phyloP scores from a whole-genome alignment of 2,113 vertebrate species.

The Riparia riparia region DNA sequence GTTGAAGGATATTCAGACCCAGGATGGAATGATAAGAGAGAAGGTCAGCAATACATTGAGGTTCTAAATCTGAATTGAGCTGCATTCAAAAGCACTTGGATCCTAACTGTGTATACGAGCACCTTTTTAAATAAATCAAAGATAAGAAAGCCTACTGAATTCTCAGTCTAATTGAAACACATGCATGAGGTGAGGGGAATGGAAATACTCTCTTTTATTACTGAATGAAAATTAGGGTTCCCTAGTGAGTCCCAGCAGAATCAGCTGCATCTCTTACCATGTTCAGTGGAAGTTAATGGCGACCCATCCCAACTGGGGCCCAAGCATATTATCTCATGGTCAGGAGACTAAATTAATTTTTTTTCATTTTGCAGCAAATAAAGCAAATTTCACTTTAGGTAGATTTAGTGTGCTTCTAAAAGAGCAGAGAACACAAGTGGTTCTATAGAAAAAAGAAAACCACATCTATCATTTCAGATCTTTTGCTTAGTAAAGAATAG shows the following conservation, averaged over 20 bases:
- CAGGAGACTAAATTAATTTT: not conserved
- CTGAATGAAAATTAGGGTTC: not conserved
- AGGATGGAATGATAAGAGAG: not conserved
- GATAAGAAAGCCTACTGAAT: not conserved
- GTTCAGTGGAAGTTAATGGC: not conserved
- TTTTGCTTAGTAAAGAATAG: not conserved
- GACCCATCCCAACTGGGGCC: not conserved
- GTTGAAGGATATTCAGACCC: not conserved
- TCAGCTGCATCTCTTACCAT: accelerated
- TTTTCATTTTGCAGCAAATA: not conserved
- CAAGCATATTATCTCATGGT: not conserved
- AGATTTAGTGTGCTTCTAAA: not conserved
- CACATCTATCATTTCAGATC: not conserved
- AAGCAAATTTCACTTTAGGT: not conserved
- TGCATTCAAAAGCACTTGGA: not conserved
- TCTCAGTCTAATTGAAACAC: not conserved
- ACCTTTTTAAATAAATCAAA: not conserved
- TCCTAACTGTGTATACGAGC: not conserved
- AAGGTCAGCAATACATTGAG: not conserved
- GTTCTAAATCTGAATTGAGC: not conserved
- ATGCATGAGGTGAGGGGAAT: not conserved
- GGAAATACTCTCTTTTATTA: not conserved
- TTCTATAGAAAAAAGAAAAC: not conserved
- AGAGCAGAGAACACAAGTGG: not conserved
- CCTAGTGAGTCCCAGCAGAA: not conserved